Evolutionary conservation across 2,888 invertebrate species (phyloP).

Genomic region (Axea sp.): DNA sequence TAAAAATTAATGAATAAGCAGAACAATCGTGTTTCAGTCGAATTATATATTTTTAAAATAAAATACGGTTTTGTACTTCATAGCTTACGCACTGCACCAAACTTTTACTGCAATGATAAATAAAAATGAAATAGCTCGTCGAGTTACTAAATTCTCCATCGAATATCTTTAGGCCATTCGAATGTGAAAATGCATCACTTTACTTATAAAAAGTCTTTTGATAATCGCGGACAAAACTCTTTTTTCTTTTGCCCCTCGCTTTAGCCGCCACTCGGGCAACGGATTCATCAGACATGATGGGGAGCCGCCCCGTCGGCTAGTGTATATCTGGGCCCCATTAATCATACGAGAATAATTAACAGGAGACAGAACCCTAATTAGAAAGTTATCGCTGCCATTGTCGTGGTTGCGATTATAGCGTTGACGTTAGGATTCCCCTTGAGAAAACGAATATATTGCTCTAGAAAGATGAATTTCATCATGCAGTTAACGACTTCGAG

Average conservation of each 20-base stretch:
- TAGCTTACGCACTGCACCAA: too few relatives aligned
- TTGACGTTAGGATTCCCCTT: conserved; percentile 50
- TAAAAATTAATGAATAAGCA: too few relatives aligned
- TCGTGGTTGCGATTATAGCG: conserved; percentile 62
- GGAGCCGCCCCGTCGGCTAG: conserved; percentile 47
- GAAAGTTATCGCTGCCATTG: conserved; percentile 74
- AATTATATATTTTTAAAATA: too few relatives aligned
- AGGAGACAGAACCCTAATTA: conserved; percentile 73
- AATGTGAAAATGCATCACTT: conserved; percentile 7
- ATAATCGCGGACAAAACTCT: conserved; percentile 19
- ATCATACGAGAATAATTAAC: conserved; percentile 75
- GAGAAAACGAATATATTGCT: conserved; percentile 56
- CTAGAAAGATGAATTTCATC: conserved; percentile 53
- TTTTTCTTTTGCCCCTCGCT: conserved; percentile 29
- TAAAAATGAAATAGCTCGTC: too few relatives aligned
- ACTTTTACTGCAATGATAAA: too few relatives aligned
- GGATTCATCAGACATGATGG: conserved; percentile 54
- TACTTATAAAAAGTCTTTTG: too few relatives aligned
- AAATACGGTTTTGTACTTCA: too few relatives aligned
- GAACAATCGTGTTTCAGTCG: too few relatives aligned
- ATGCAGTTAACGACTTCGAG: conserved; percentile 17
- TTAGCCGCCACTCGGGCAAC: conserved; percentile 24
- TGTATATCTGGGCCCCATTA: conserved; percentile 70
- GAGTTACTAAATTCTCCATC: too few relatives aligned
- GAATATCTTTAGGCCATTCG: too few relatives aligned